Evolutionary conservation across 2,797 vertebrate species (phyloP).

Genomic region (Scleropages formosus): DNA sequence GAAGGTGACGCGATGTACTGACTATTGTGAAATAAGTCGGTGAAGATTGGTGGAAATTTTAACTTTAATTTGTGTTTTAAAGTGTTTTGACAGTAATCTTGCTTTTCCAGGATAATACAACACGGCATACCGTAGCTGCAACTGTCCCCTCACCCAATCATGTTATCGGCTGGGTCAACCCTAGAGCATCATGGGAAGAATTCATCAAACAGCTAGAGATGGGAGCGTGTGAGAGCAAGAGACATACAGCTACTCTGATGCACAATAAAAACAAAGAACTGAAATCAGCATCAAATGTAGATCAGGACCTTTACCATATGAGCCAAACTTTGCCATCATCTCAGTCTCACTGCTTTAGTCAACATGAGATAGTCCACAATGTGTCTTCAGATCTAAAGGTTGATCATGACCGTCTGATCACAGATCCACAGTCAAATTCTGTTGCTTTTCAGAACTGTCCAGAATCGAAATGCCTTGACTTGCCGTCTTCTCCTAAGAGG

Average conservation of each 20-base stretch:
- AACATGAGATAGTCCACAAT: conserved; percentile 9
- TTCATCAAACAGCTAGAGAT: conserved; percentile 65
- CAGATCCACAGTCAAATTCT: neutral
- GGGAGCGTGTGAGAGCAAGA: neutral
- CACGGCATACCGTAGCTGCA: conserved; percentile 13
- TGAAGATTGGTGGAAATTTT: neutral
- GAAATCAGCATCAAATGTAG: conserved; percentile 39
- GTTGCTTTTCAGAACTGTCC: conserved; percentile 11
- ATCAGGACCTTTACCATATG: conserved; percentile 17
- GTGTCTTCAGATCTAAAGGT: neutral
- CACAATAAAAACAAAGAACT: conserved; percentile 55
- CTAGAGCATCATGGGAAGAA: conserved; percentile 70
- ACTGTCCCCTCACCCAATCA: conserved; percentile 60
- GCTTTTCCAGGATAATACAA: conserved; percentile 50
- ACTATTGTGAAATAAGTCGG: neutral
- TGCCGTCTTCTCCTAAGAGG: conserved; percentile 23
- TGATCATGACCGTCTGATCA: conserved; percentile 16
- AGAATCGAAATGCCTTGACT: neutral
- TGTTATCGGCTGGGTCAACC: conserved; percentile 75
- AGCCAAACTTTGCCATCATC: conserved; percentile 18
- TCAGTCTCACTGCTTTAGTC: conserved; percentile 17
- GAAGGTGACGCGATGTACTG: conserved; percentile 49
- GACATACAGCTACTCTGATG: conserved; percentile 30
- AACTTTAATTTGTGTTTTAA: neutral
- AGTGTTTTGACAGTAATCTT: conserved; percentile 13